Percentiles rank a stretch among this genome's conserved stretches.
Evolutionary conservation across 2,113 vertebrate genomes (phyloP).

Genomic region (Calyptommatus sinebrachiatus): DNA sequence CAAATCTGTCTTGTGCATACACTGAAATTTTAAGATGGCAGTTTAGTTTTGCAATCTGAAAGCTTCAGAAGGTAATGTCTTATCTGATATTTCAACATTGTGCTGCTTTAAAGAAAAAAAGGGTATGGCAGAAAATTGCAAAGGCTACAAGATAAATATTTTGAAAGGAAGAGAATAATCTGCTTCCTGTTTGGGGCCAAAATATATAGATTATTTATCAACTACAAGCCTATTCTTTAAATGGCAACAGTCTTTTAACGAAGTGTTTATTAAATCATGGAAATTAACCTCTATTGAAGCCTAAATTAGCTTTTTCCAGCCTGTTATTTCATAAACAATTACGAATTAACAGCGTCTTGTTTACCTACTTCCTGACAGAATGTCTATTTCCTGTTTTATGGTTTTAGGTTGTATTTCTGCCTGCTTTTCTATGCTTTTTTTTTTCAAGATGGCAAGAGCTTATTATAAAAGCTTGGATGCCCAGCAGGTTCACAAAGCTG

Average conservation of each 20-base stretch:
- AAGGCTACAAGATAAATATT: not conserved
- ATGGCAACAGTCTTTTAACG: not conserved
- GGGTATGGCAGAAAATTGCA: not conserved
- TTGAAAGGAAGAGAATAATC: not conserved
- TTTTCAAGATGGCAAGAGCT: no score
- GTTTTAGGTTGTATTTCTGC: no score
- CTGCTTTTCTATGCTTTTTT: no score
- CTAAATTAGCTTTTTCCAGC: not conserved
- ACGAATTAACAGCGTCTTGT: no score
- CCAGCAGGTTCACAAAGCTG: no score
- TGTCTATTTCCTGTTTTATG: no score
- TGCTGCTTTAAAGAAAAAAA: not conserved
- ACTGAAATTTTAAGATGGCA: not conserved
- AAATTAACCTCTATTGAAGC: not conserved
- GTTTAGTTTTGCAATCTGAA: not conserved
- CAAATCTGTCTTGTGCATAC: not conserved
- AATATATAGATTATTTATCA: not conserved
- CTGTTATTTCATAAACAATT: not conserved
- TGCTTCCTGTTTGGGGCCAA: constrained; percentile 1
- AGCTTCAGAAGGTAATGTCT: not conserved
- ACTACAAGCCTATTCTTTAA: not conserved
- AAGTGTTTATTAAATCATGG: not conserved
- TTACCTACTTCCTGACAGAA: no score
- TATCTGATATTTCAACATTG: not conserved
- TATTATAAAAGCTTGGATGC: no score